Evolutionary conservation across 2,113 vertebrate genomes (phyloP), one percentile per base, ranked within the genome.

Genomic region (Oplegnathus fasciatus): DNA sequence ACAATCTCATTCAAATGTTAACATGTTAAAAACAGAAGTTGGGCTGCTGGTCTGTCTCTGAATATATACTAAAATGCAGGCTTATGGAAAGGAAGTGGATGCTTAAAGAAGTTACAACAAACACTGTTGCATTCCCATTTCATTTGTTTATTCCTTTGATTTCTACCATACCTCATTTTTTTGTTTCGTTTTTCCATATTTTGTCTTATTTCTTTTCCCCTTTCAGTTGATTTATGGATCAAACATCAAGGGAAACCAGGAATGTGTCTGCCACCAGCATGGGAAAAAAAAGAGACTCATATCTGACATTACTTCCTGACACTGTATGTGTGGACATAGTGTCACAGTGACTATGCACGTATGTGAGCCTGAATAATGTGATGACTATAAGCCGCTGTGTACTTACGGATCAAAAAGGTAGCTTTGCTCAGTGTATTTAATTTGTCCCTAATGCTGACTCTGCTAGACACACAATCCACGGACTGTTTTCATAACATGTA

Each of bases 191-290:
- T 87, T 55, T 88, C 91, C 91, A 92, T 94, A 89, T 95, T 91
- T 92, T 93, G 93, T 95, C 94, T 93, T 93, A 93, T 95, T 96
- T 93, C 78, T 90, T 94, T 95, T 93, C 83, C 88, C 72, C 34
- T 97, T 97, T 96, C 96, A 98, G 97, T 98, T 98, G 97, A 98
- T 91, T 87, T 95, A 94, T 94, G 95, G 94, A 95, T 96, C 96
- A 96, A 83, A 88, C 95, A 93, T 94, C 93, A 95, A 96, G 94
- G 95, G 93, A 96, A 94, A 94, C 96, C 96, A 91, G 84, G 96
- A 97, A 96, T 96, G 96, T 93, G 96, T 97, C 95, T 94, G 92
- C 94, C 96, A 93, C 97, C 97, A 94, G 95, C 95, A 96, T 94
- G 96, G 97, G 96, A 95, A 96, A 95, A 96, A 96, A 37, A 6